Conservation (phyloP, 2,113 vertebrate species). For the Spilogale gracilis region DNA sequence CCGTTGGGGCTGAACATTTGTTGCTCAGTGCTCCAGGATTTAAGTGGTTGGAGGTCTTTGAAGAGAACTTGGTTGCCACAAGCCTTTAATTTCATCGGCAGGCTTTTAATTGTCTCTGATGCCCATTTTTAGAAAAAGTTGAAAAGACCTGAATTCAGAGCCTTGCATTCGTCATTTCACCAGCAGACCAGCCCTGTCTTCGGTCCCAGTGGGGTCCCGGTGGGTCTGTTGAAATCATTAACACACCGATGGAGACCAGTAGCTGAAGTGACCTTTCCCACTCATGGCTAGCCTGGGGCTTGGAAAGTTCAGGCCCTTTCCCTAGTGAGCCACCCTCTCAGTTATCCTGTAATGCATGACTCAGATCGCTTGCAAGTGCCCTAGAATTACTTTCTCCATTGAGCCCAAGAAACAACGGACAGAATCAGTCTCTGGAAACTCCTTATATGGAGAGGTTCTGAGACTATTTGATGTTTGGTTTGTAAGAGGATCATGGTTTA, state of each 20-base stretch:
- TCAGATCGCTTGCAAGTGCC: slow-evolving; percentile 27
- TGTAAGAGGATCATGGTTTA: slow-evolving; percentile 65
- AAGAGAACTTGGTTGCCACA: not conserved
- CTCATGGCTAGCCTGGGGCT: not conserved
- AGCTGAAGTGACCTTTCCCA: not conserved
- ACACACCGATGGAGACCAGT: not conserved
- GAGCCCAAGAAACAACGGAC: not conserved
- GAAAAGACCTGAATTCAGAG: slow-evolving; percentile 13
- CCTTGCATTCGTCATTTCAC: not conserved
- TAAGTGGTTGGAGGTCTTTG: not conserved
- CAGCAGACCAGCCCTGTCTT: not conserved
- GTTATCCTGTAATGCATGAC: not conserved
- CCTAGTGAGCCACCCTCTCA: not conserved
- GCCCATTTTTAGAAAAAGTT: not conserved
- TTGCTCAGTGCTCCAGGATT: not conserved
- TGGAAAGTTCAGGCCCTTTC: not conserved
- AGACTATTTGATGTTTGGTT: slow-evolving; percentile 68
- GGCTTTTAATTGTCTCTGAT: not conserved
- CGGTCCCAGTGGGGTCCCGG: accelerated
- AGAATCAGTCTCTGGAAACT: slow-evolving; percentile 47
- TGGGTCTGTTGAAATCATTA: not conserved
- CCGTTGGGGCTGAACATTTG: not conserved
- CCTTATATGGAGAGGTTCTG: slow-evolving; percentile 59
- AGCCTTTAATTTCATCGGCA: not conserved
- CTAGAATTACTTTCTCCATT: slow-evolving; percentile 45